phyloP scores from a whole-genome alignment of 2,888 invertebrate genomes.

The Catonia carolina region DNA sequence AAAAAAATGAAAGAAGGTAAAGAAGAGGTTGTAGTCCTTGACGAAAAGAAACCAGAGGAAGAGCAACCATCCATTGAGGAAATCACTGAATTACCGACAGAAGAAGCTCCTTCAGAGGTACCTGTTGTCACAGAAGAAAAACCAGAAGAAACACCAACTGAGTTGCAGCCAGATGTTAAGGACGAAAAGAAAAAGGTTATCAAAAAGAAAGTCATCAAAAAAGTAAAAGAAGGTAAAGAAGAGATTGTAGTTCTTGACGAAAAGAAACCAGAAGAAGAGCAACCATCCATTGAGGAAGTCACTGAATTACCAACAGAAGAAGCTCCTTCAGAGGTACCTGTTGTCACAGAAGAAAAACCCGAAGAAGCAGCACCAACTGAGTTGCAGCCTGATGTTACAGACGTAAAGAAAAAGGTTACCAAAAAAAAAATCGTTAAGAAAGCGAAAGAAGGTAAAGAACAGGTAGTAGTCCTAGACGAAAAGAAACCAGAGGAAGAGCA shows the following conservation, averaged over 20 bases:
- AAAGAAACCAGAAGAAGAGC: too few relatives aligned
- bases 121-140: not conserved
- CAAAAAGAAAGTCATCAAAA: slow-evolving; percentile 7
- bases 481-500: slow-evolving; percentile 10
- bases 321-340: slow-evolving; percentile 10
- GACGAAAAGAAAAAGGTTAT: slow-evolving; percentile 6
- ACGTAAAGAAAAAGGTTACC: slow-evolving; percentile 18
- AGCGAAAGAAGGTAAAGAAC: slow-evolving; percentile 25
- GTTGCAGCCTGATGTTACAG: slow-evolving; percentile 18
- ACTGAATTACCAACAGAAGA: slow-evolving; percentile 15
- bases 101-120: slow-evolving; percentile 6
- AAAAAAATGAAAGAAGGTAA: slow-evolving; percentile 17
- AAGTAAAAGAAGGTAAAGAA: not conserved
- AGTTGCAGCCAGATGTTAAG: slow-evolving; percentile 7
- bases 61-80: not conserved
- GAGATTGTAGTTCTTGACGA: too few relatives aligned
- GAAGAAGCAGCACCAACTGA: slow-evolving; percentile 18
- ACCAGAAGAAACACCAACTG: slow-evolving; percentile 8
- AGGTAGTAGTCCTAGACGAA: slow-evolving; percentile 22
- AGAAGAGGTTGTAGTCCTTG: slow-evolving; percentile 31
- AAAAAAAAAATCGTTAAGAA: slow-evolving; percentile 21
- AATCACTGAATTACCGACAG: slow-evolving; percentile 3
- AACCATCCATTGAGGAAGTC: slow-evolving; percentile 2
- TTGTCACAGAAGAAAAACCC: not conserved
- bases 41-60: not conserved